Evolutionary conservation across 2,797 vertebrate species (phyloP).

Genomic region (Myripristis murdjan): DNA sequence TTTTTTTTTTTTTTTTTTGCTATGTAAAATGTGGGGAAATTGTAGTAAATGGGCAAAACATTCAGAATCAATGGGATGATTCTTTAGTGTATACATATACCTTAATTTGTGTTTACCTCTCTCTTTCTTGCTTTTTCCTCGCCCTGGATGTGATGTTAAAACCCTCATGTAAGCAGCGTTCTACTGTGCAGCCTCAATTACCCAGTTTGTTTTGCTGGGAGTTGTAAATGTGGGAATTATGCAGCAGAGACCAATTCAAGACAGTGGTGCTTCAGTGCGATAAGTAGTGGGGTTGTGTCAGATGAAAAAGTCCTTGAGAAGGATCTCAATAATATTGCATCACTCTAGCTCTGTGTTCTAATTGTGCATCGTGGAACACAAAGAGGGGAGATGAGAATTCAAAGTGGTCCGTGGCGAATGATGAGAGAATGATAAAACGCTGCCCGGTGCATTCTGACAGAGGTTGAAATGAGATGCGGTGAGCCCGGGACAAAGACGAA

Average conservation of each 20-base stretch:
- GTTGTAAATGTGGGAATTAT: constrained; percentile 7
- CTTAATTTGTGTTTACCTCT: too few species aligned
- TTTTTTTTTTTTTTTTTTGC: too few species aligned
- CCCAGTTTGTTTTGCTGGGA: constrained; percentile 8
- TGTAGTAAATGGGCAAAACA: too few species aligned
- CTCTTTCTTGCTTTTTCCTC: neutral
- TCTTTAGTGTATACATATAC: neutral
- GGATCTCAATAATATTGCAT: constrained; percentile 54
- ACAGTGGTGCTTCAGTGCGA: neutral
- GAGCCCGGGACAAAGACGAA: constrained; percentile 63
- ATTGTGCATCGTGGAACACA: constrained; percentile 58
- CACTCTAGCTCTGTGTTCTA: constrained; percentile 45
- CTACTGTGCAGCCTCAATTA: neutral
- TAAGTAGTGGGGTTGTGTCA: constrained; percentile 5
- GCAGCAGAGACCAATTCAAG: constrained; percentile 1
- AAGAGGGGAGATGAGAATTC: constrained; percentile 62
- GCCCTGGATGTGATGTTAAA: neutral
- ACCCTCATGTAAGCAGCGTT: neutral
- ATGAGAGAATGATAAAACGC: constrained; percentile 66
- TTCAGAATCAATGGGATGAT: too few species aligned
- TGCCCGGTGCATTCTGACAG: constrained; percentile 44
- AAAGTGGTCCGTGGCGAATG: constrained; percentile 47
- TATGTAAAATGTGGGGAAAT: too few species aligned
- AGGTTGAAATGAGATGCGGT: constrained; percentile 63
- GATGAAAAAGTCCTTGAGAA: constrained; percentile 49